Conservation (phyloP, 2,888 invertebrate species). For the Ormyrus nitidulus region DNA sequence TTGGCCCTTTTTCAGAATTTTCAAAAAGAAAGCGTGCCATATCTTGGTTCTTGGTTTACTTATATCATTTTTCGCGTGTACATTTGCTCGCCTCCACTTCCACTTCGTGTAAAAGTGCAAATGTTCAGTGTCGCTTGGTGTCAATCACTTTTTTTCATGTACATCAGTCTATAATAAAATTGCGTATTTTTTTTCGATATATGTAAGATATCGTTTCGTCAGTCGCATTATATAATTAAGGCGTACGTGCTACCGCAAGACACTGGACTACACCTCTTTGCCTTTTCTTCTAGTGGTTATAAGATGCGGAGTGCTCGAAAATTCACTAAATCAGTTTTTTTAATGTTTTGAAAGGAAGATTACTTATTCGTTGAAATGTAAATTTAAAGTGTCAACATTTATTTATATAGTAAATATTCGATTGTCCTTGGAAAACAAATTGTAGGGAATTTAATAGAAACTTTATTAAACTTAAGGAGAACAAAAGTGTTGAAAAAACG, state of each 20-base stretch:
- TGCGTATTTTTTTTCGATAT: conserved; percentile 60
- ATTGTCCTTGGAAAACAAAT: too few species aligned
- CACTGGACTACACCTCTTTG: conserved; percentile 32
- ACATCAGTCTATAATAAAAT: conserved; percentile 70
- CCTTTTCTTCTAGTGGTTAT: conserved; percentile 19
- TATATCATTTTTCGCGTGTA: too few species aligned
- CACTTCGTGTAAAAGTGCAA: conserved; percentile 37
- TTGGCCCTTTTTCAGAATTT: conserved; percentile 22
- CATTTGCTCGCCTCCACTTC: conserved; percentile 38
- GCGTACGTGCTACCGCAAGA: conserved; percentile 54
- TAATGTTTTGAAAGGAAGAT: not conserved
- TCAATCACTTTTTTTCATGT: conserved; percentile 55
- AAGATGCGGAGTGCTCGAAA: conserved; percentile 1
- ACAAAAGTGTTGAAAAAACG: too few species aligned
- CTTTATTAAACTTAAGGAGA: too few species aligned
- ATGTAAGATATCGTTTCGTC: conserved; percentile 41
- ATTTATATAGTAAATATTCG: too few species aligned
- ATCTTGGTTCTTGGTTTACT: not conserved
- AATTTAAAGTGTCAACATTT: too few species aligned
- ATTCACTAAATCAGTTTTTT: not conserved
- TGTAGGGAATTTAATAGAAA: too few species aligned
- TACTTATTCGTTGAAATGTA: too few species aligned
- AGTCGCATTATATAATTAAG: conserved; percentile 49
- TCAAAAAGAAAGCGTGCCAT: not conserved
- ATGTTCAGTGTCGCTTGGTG: conserved; percentile 53